Conservation (phyloP, 2,797 vertebrate species). For the Gymnodraco acuticeps region DNA sequence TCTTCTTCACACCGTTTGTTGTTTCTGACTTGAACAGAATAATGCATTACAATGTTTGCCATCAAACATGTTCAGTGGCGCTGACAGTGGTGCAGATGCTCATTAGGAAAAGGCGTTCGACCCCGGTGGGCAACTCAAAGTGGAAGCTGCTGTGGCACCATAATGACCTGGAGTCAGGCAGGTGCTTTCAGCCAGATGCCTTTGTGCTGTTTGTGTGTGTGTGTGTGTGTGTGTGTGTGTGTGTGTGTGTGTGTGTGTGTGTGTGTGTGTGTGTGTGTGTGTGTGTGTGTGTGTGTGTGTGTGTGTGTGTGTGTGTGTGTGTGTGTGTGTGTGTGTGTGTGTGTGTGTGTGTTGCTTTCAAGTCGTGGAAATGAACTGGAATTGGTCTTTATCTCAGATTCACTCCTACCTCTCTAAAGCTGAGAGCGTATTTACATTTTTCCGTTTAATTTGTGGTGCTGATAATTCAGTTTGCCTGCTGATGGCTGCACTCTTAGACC, state of each 20-base stretch:
- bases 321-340: slow-evolving; percentile 13
- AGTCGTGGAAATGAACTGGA: slow-evolving; percentile 48
- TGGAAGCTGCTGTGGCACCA: slow-evolving; percentile 50
- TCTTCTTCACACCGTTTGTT: slow-evolving; percentile 50
- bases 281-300: slow-evolving; percentile 28
- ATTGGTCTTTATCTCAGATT: slow-evolving; percentile 12
- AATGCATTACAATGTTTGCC: slow-evolving; percentile 66
- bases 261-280: slow-evolving; percentile 2
- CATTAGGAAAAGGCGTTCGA: slow-evolving; percentile 65
- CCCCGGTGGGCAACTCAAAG: slow-evolving; percentile 58
- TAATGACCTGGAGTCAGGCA: slow-evolving; percentile 54
- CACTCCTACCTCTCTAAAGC: slow-evolving; percentile 10
- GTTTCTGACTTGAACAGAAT: slow-evolving; percentile 70
- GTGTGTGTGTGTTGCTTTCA: slow-evolving; percentile 27
- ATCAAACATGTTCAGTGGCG: slow-evolving; percentile 49
- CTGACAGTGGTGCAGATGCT: slow-evolving; percentile 64
- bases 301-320: slow-evolving; percentile 1
- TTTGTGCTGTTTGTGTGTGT: slow-evolving; percentile 20
- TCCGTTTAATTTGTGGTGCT: slow-evolving; percentile 43
- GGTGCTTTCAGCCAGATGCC: slow-evolving; percentile 27
- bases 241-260: slow-evolving; percentile 27
- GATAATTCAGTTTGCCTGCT: slow-evolving; percentile 44
- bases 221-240: slow-evolving; percentile 2
- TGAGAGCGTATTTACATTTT: slow-evolving; percentile 22
- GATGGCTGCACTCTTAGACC: slow-evolving; percentile 42